Percentiles rank a stretch among this genome's conserved stretches.
Conservation (phyloP, 2,113 vertebrate genomes). For the Corydoras maculifer region DNA sequence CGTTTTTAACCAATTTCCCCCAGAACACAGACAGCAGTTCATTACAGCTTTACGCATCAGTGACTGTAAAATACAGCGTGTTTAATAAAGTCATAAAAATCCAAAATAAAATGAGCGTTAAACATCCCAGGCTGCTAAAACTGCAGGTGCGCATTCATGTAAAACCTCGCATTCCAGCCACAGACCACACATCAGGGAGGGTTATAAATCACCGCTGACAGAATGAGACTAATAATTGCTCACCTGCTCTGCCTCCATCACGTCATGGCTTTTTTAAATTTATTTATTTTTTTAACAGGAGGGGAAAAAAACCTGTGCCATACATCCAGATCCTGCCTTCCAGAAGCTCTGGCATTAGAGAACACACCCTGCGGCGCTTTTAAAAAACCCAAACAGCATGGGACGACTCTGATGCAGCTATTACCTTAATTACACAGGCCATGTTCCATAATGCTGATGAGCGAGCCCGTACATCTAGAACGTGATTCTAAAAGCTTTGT, state of each 20-base stretch:
- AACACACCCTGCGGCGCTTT: no score
- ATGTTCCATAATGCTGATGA: no score
- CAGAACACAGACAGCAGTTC: not conserved
- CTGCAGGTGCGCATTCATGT: slow-evolving; percentile 43
- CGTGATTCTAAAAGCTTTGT: no score
- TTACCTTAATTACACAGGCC: no score
- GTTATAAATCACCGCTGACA: slow-evolving; percentile 79
- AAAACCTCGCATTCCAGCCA: slow-evolving; percentile 54
- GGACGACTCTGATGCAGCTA: no score
- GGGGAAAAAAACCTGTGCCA: slow-evolving; percentile 5
- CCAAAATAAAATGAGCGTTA: no score
- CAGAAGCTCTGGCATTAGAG: no score
- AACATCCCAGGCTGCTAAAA: slow-evolving; percentile 30
- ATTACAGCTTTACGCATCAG: not conserved
- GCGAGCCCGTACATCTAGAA: no score
- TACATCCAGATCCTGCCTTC: not conserved
- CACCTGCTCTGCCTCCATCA: slow-evolving; percentile 28
- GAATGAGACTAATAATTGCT: slow-evolving; percentile 79
- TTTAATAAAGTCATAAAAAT: no score
- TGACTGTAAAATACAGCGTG: not conserved
- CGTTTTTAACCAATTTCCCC: not conserved
- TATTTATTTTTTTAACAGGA: slow-evolving; percentile 8
- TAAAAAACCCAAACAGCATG: no score
- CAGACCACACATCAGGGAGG: slow-evolving; percentile 56
- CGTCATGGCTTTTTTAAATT: no score